These are phyloP conservation scores for Calonectris borealis DNA, from an alignment of 2,113 vertebrate genomes.

Conservation along the genomic window DNA sequence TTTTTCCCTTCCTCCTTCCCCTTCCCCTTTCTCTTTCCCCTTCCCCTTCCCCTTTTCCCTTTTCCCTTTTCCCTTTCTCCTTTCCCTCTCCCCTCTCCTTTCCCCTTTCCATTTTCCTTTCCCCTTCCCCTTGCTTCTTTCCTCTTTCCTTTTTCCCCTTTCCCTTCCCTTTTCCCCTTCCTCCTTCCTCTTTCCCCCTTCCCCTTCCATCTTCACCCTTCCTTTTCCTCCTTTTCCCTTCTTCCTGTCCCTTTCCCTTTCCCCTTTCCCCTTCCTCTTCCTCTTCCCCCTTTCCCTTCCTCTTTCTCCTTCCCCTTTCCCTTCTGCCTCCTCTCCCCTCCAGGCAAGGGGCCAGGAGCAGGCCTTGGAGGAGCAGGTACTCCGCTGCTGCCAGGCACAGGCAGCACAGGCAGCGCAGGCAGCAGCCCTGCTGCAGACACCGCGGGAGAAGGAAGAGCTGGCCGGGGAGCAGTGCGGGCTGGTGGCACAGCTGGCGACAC, in stretches of 20 bases:
- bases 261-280: too few species aligned
- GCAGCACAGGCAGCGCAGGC: slow-evolving; percentile 32
- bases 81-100: rapidly evolving
- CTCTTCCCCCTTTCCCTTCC: not conserved
- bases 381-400: slow-evolving; percentile 62
- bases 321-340: not conserved
- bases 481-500: slow-evolving; percentile 54
- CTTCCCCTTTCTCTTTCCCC: too few species aligned
- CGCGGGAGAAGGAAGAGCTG: slow-evolving; percentile 71
- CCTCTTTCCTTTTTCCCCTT: too few species aligned
- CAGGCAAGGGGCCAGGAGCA: slow-evolving; percentile 72
- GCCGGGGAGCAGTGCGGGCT: slow-evolving; percentile 75
- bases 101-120: not conserved
- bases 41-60: too few species aligned
- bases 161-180: not conserved
- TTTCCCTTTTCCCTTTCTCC: too few species aligned
- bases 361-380: slow-evolving; percentile 71
- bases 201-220: too few species aligned
- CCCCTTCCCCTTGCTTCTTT: too few species aligned
- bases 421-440: slow-evolving; percentile 55
- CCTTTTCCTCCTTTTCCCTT: not conserved
- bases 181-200: not conserved
- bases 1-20: too few species aligned
- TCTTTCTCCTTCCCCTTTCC: not conserved
- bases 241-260: too few species aligned